Conservation (phyloP, 1,140 invertebrate genomes). For the Conus ventricosus region DNA sequence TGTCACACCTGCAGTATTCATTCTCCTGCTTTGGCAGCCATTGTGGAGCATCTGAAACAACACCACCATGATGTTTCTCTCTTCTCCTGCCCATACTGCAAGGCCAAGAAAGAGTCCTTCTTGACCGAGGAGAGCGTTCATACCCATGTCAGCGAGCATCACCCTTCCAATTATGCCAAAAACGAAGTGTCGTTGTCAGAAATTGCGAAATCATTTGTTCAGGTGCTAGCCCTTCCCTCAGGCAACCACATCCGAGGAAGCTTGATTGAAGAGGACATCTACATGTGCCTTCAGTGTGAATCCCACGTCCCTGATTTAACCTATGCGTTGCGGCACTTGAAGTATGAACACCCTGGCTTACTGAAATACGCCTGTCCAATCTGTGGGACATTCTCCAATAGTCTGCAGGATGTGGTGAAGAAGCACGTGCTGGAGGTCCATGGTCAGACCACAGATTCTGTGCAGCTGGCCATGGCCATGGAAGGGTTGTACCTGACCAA, state of each 20-base stretch:
- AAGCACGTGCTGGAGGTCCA: constrained; percentile 58
- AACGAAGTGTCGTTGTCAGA: constrained; percentile 67
- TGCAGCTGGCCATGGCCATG: constrained; percentile 62
- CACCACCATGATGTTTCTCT: constrained; percentile 61
- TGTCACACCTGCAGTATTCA: constrained; percentile 69
- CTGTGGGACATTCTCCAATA: constrained; percentile 61
- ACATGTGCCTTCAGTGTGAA: constrained; percentile 65
- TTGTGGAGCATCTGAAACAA: constrained; percentile 64
- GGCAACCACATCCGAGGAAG: constrained; percentile 50
- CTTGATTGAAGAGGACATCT: constrained; percentile 63
- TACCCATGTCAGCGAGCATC: constrained; percentile 57
- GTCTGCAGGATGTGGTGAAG: constrained; percentile 55
- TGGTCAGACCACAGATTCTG: constrained; percentile 47
- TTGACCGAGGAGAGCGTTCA: constrained; percentile 59
- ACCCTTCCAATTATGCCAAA: constrained; percentile 61
- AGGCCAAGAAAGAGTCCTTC: constrained; percentile 46
- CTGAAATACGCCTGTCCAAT: constrained; percentile 65
- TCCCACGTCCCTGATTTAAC: constrained; percentile 64
- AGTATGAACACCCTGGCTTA: constrained; percentile 61
- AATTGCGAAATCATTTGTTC: constrained; percentile 62
- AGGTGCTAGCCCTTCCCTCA: constrained; percentile 57
- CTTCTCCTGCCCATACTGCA: constrained; percentile 67
- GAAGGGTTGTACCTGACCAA: constrained; percentile 61
- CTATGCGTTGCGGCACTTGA: constrained; percentile 62
- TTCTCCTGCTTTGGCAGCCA: constrained; percentile 62